Evolutionary conservation across 2,113 vertebrate species (phyloP), one percentile per base, ranked within the genome.

Genomic region (Corythaixoides concolor): DNA sequence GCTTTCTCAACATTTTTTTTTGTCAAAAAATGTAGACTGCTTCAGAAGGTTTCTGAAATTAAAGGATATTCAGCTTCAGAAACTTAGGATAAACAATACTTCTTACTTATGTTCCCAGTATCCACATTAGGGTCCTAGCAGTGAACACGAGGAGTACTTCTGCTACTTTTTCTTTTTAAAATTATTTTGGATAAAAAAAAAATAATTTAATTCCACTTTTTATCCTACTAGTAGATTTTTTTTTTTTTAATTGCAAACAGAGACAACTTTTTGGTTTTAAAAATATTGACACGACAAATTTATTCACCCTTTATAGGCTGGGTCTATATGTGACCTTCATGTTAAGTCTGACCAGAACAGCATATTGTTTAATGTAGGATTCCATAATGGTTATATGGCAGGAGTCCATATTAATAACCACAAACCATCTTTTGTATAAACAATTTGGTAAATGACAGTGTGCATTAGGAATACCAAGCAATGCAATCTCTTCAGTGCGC

Each of bases 271-370:
- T 12, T 58, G 24, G 9, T 85, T 93, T 75, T 76, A 62, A 64
- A 91, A 88, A 47, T 11, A 52, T 8, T 1, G 1, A 75, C 18
- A 56, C 7, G 39, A 41, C 9, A 68, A 77, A 52, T 15, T 2
- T 53, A 62, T 87, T 86, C 35, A 86, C 5, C 10, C 22, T 93
- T 69, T 49, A 56, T 13, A 89, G 50, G n/a, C 17, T 83, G 26
- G 27, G 18, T 64, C 2, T 3, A 64, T 27, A 60, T 0, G 1
- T 1, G 2, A 88, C 43, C 28, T 79, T 72, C 37, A 23, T 19
- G 15, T 17, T 45, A 73, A 81, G 8, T 8, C 7, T 47, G 43
- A 82, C 56, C 39, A n/a, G 8, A 74, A 67, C 4, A 63, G 18
- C 56, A 63, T 14, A 33, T 1, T 33, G 58, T 7, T 88, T 49